Evolutionary conservation across 2,888 invertebrate species (phyloP), one percentile per base, ranked within the genome.

Genomic region (Stenchaetothrips biformis): DNA sequence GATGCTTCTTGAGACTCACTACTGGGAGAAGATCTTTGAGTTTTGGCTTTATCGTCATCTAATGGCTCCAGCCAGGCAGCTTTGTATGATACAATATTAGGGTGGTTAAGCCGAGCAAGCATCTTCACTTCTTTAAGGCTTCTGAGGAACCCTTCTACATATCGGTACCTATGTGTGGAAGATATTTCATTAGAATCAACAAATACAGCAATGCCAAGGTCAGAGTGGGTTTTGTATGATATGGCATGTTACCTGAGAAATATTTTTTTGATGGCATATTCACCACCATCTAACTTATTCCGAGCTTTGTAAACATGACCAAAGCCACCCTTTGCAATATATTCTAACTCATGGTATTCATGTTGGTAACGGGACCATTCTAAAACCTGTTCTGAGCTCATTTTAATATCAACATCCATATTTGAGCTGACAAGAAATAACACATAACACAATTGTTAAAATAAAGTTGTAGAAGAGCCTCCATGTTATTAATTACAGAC

Each of bases 1-100:
- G 67, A 74, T 7, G 25, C 25, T 25, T 74, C 67, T 25, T 74
- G 67, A 9, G 67, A 74, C 1, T 11, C 25, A 74, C 67, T 74
- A 25, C 67, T 25, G 7, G 11, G 21, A 7, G 67, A 21, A 11
- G 67, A 25, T 7, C 25, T 74, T 7, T 25, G 67, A 21, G 21
- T 25, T 21, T n/a, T 53, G 77, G 13, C 53, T 78, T 80, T 79
- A 13, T 77, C 74, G 79, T 74, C n/a, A 78, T 82, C 80, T 21
- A 89, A 88, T 0, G 91, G 90, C 86, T 95, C 95, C 49, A 95
- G 86, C 95, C 95, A 95, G 0, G 95, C 94, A 0, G 92, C 92
- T 88, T 95, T 94, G 84, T 95, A 95, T 37, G 93, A 91, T 7
- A 95, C 94, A 82, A 95, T 93, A 85, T 95, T 94, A 0, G 91